A percentile compares a stretch with the other conserved stretches of the same genome.
Evolutionary conservation across 2,797 vertebrate genomes (phyloP).

Genomic region (Dermochelys coriacea): DNA sequence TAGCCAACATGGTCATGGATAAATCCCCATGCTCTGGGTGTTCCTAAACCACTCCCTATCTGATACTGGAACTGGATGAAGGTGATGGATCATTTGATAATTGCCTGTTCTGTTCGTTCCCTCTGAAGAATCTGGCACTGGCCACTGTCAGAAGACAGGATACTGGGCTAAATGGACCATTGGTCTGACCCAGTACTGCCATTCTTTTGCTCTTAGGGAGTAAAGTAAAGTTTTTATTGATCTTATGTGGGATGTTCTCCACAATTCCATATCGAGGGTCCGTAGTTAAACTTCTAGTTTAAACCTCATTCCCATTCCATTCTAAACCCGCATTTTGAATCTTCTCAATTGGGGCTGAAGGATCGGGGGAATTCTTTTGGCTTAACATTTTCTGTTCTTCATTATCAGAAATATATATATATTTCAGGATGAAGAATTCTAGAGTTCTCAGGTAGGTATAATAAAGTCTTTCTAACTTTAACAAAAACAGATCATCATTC

Average conservation of each 20-base stretch:
- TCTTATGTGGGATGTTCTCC: background rate
- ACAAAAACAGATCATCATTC: background rate
- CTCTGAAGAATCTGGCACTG: no score
- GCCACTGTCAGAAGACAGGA: no score
- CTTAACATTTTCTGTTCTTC: background rate
- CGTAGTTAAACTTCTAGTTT: background rate
- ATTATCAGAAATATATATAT: background rate
- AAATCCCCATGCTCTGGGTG: no score
- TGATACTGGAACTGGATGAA: no score
- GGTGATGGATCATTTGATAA: no score
- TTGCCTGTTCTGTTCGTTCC: no score
- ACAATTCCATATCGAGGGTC: background rate
- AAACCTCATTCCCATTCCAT: background rate
- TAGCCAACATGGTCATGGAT: no score
- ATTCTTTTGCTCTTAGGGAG: background rate
- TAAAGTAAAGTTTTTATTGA: background rate
- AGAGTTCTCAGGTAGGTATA: background rate
- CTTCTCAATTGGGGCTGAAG: background rate
- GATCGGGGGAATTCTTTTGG: background rate
- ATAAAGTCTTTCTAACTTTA: no score
- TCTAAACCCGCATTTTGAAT: background rate
- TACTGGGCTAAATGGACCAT: no score
- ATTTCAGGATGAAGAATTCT: background rate
- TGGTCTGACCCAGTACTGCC: no score
- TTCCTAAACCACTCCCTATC: no score